Base-by-base conservation (phyloP, 2,797 vertebrate species). In the Carcharodon carcharias region DNA sequence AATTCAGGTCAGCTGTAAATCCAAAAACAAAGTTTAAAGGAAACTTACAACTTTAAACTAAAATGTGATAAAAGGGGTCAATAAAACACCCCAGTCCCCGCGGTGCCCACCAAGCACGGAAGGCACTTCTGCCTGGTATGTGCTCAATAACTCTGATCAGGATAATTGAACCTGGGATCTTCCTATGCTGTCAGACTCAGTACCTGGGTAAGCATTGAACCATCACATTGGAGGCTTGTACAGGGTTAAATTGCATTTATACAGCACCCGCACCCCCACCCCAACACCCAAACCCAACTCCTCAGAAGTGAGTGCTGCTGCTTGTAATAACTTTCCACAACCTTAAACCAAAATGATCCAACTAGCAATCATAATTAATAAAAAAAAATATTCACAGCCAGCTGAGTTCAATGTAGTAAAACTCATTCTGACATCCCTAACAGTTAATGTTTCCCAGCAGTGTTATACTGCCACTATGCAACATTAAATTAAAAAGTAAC, bases 281-380 rank as follows among this genome's bases (percentile, higher is more conserved):
- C 67, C 0, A 9, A 77, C 28, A 35, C 71, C 71, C 71, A 31
- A 28, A 31, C 71, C 8, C 9, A 77, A 31, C 9, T 35, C 54
- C 61, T n/a, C 23, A 21, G 35, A 40, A 67, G 35, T 65, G 45
- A 91, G 88, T 67, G 2, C 35, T 67, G n/a, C 63, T 67, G 91
- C 91, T 45, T 45, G 61, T n/a, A 93, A 93, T 93, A 93, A 93
- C 91, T 45, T 93, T 63, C 11, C 18, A 26, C 61, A 67, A 67
- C 26, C 61, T 45, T 63, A 45, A 40, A 67, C 8, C n/a, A 67
- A 67, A 93, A 45, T 93, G 16, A 45, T 67, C 63, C 91, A 45
- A 67, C 61, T 12, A 67, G 91, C 61, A 93, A 93, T 93, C 91
- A 93, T 93, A 93, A 93, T 93, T 93, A 67, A 93, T 93, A 26